These are phyloP conservation scores for Megaptera novaeangliae DNA, from an alignment of 2,113 vertebrate genomes.

Conservation along the genomic window DNA sequence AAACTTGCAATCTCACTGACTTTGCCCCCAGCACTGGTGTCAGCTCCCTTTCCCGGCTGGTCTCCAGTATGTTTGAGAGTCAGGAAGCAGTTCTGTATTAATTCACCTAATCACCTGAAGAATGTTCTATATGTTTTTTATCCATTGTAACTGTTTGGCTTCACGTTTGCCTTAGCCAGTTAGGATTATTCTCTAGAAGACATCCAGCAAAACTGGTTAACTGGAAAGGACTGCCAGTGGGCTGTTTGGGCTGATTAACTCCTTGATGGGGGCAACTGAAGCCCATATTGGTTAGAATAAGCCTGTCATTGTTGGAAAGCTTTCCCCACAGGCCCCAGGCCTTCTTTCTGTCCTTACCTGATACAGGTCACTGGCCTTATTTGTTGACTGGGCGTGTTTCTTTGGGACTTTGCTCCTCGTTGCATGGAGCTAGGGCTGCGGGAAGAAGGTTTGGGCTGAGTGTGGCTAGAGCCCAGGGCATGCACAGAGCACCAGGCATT, in stretches of 20 bases:
- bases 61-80: not conserved
- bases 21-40: not conserved
- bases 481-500: not conserved
- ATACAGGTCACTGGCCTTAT: not conserved
- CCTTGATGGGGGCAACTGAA: not conserved
- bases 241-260: not conserved
- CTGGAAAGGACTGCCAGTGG: not conserved
- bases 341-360: not conserved
- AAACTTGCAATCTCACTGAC: not conserved
- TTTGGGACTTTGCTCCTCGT: not conserved
- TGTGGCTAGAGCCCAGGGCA: not conserved
- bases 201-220: not conserved
- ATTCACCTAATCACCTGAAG: not conserved
- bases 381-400: not conserved
- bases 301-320: not conserved
- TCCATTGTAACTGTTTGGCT: not conserved
- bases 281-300: not conserved
- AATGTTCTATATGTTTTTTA: not conserved
- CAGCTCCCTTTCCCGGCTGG: not conserved
- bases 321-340: not conserved
- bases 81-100: not conserved
- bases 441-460: not conserved
- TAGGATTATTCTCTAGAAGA: not conserved
- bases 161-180: not conserved
- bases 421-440: not conserved